Conservation (phyloP, 2,113 vertebrate species). For the Grallaria varia region DNA sequence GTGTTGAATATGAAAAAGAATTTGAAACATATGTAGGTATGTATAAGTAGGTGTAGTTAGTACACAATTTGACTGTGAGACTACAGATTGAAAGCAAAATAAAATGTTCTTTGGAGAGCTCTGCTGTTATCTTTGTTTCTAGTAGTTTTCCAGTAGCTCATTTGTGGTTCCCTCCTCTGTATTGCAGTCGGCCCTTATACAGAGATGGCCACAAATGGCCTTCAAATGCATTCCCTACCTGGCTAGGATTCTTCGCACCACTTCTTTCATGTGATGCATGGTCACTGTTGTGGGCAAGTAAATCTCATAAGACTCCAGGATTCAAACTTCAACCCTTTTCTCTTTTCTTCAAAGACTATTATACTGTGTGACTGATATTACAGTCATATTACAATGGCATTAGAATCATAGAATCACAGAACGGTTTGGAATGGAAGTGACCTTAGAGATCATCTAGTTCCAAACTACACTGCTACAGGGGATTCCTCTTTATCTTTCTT, state of each 20-base stretch:
- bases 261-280: neutral
- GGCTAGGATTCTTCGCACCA: neutral
- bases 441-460: neutral
- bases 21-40: neutral
- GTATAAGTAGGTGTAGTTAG: neutral
- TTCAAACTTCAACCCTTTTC: neutral
- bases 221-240: neutral
- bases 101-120: neutral
- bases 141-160: neutral
- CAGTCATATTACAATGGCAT: neutral
- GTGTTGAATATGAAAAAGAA: neutral
- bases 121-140: neutral
- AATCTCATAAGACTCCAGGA: rapidly evolving
- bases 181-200: neutral
- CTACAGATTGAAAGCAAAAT: neutral
- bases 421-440: neutral
- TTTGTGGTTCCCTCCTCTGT: neutral
- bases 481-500: neutral
- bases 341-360: neutral
- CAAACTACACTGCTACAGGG: neutral
- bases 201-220: neutral
- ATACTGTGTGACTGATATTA: neutral
- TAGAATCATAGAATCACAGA: neutral
- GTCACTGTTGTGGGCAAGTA: neutral
- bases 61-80: neutral